phyloP scores from a whole-genome alignment of 2,888 invertebrate species.

The Phaonia tiefii region DNA sequence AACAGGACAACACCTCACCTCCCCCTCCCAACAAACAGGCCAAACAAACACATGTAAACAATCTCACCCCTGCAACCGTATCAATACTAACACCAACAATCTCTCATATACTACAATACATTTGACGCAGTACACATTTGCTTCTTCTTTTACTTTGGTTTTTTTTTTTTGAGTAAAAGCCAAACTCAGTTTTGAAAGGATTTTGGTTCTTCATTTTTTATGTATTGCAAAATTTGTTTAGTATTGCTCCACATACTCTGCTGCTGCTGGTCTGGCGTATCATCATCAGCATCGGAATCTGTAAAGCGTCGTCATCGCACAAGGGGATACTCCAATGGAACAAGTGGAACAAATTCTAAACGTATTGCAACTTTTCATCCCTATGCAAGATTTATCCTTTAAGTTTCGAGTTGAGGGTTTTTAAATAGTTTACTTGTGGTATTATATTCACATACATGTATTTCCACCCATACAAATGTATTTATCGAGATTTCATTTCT shows the following conservation, averaged over 20 bases:
- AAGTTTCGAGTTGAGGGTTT: conserved; percentile 53
- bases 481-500: conserved; percentile 46
- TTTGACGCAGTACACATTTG: conserved; percentile 42
- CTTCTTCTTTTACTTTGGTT: neutral
- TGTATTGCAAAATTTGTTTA: conserved; percentile 52
- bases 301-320: neutral
- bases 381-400: conserved; percentile 62
- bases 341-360: conserved; percentile 42
- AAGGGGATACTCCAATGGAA: neutral
- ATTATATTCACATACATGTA: neutral
- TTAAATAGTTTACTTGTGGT: conserved; percentile 61
- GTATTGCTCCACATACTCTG: conserved; percentile 33
- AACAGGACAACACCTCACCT: too few species aligned
- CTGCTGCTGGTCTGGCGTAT: conserved; percentile 9
- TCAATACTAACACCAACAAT: too few species aligned
- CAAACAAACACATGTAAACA: conserved; percentile 6
- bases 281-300: conserved; percentile 12
- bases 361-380: conserved; percentile 60
- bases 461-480: neutral
- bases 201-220: neutral
- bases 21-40: neutral
- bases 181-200: neutral
- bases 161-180: neutral
- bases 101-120: neutral
- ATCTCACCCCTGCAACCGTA: too few species aligned